A percentile compares a stretch with the other conserved stretches of the same genome.
Evolutionary conservation across 2,113 vertebrate genomes (phyloP).

Genomic region (Thalassarche chlororhynchos): DNA sequence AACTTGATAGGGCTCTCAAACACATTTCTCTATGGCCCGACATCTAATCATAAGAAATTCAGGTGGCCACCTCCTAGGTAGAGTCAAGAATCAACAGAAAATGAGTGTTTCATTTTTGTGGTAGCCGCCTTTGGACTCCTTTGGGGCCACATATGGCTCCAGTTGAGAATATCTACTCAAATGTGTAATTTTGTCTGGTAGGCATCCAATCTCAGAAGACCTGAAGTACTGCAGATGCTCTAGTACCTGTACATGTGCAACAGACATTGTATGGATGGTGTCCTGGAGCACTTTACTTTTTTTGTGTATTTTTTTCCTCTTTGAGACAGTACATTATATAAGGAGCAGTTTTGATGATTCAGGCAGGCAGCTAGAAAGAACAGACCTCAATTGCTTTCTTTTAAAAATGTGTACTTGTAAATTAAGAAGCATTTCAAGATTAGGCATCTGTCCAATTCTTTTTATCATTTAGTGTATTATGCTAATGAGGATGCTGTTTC

Average conservation of each 20-base stretch:
- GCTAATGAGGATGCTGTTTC: conserved; percentile 54
- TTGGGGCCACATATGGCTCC: neutral
- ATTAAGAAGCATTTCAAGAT: conserved; percentile 57
- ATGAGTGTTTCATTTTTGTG: neutral
- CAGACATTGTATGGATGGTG: neutral
- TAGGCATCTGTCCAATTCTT: conserved; percentile 65
- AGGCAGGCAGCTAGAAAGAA: conserved; percentile 3
- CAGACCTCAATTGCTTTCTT: neutral
- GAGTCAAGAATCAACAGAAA: neutral
- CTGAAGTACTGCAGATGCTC: neutral
- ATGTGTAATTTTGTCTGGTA: neutral
- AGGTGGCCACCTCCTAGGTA: neutral
- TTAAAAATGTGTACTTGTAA: conserved; percentile 41
- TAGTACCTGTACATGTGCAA: neutral
- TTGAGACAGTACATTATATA: conserved; percentile 4
- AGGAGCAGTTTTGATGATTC: neutral
- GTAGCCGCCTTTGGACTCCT: neutral
- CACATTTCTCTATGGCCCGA: neutral
- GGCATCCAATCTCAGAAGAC: neutral
- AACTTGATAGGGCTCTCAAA: neutral
- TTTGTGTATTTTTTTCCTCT: neutral
- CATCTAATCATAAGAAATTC: neutral
- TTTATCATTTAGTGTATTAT: conserved; percentile 62
- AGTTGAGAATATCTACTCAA: neutral
- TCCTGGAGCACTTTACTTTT: neutral